phyloP scores from a whole-genome alignment of 2,888 invertebrate genomes.

The Zootermopsis nevadensis region DNA sequence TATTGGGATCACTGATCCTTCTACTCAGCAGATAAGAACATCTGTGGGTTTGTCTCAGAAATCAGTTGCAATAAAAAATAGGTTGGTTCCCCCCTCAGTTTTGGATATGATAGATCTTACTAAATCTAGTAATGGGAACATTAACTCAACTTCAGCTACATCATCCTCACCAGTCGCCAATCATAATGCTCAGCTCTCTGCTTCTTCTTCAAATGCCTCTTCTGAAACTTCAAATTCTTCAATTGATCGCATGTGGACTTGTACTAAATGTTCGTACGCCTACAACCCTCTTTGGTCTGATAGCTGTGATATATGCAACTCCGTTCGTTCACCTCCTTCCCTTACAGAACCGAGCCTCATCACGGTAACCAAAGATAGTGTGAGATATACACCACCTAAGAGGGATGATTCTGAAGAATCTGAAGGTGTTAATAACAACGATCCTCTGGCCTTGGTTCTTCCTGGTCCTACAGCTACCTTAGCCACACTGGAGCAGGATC shows the following conservation, averaged over 20 bases:
- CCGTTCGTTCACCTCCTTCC: constrained; percentile 71
- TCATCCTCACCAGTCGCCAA: constrained; percentile 35
- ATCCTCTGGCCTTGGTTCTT: constrained; percentile 42
- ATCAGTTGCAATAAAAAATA: constrained; percentile 32
- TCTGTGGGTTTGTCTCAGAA: constrained; percentile 30
- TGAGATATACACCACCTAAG: constrained; percentile 62
- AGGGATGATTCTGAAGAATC: constrained; percentile 51
- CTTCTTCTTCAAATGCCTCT: constrained; percentile 45
- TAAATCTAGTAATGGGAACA: constrained; percentile 49
- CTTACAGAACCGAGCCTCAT: constrained; percentile 75
- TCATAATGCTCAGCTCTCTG: constrained; percentile 42
- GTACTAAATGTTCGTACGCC: constrained; percentile 88
- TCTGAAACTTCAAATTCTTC: constrained; percentile 47
- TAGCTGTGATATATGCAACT: constrained; percentile 85
- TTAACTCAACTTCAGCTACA: constrained; percentile 14
- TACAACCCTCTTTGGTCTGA: constrained; percentile 86
- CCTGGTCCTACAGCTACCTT: constrained; percentile 67
- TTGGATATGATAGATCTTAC: constrained; percentile 45
- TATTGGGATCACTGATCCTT: constrained; percentile 58
- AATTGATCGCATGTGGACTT: constrained; percentile 81
- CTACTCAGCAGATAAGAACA: constrained; percentile 28
- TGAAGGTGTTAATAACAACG: constrained; percentile 47
- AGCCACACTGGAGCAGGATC: constrained; percentile 74
- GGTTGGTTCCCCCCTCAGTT: constrained; percentile 41
- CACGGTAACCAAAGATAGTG: constrained; percentile 71